These are phyloP conservation scores for Trematocara unimaculatum DNA, from an alignment of 2,113 vertebrate genomes.

Conservation along the genomic window DNA sequence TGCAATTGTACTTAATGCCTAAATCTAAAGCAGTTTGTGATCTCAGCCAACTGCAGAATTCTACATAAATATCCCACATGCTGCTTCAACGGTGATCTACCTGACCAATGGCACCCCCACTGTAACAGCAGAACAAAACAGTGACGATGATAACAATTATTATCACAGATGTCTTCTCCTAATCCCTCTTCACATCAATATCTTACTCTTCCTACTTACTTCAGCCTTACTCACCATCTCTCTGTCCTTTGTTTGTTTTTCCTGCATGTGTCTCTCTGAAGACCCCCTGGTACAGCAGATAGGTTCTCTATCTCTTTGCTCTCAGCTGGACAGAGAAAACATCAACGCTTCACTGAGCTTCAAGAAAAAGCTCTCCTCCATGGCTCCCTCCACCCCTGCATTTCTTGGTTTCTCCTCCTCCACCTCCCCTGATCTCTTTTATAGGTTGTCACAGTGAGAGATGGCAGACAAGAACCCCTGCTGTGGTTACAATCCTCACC, in stretches of 20 bases:
- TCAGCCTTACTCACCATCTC: neutral
- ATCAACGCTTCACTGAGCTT: constrained; percentile 44
- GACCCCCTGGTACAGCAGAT: constrained; percentile 28
- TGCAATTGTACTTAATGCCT: rapidly evolving
- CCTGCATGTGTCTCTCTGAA: neutral
- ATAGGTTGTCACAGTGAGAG: constrained; percentile 26
- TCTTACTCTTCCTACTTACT: neutral
- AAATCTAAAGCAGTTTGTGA: neutral
- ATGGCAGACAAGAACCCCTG: constrained; percentile 40
- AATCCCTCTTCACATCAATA: constrained; percentile 1
- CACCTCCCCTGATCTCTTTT: constrained; percentile 29
- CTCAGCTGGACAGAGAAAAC: constrained; percentile 54
- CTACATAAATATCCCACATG: neutral
- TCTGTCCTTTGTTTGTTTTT: neutral
- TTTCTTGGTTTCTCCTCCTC: constrained; percentile 1
- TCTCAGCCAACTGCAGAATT: neutral
- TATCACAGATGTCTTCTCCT: neutral
- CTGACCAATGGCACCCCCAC: neutral
- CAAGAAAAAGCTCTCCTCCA: neutral
- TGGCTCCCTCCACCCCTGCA: neutral
- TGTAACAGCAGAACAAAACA: neutral
- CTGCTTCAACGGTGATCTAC: neutral
- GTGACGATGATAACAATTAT: neutral
- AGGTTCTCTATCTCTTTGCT: constrained; percentile 48
- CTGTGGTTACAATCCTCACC: constrained; percentile 32